These are phyloP conservation scores for Crotalus tigris DNA, from an alignment of 2,113 vertebrate genomes.

Conservation along the genomic window DNA sequence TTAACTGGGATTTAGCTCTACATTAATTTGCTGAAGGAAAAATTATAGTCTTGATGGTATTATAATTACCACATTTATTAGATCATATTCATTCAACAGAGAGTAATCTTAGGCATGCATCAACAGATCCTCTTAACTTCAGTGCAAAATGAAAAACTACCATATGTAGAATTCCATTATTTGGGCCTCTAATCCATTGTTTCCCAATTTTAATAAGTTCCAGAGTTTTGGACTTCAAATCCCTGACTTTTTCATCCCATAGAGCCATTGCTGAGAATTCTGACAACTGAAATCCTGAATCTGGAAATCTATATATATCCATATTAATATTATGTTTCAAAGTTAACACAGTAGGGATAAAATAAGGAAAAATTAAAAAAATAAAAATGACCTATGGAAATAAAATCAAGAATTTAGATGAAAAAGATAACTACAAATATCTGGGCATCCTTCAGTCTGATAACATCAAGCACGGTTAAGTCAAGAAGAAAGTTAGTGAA, in stretches of 20 bases:
- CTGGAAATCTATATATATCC: background rate
- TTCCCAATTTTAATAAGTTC: background rate
- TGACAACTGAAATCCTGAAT: background rate
- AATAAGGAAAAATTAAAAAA: too few relatives aligned
- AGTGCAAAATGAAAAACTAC: background rate
- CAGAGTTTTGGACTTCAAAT: background rate
- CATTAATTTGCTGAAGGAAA: background rate
- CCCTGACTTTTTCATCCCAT: background rate
- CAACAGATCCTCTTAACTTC: background rate
- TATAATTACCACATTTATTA: background rate
- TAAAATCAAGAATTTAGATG: too few relatives aligned
- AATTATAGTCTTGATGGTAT: background rate
- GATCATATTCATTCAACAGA: background rate
- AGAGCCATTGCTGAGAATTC: background rate
- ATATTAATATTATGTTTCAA: background rate
- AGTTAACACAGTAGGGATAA: background rate
- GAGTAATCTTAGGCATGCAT: background rate
- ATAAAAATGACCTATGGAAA: too few relatives aligned
- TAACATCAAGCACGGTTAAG: too few relatives aligned
- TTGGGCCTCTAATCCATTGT: background rate
- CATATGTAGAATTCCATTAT: background rate
- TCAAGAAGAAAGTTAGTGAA: too few relatives aligned
- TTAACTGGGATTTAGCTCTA: background rate
- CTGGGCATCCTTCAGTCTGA: too few relatives aligned
- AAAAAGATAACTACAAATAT: too few relatives aligned